A percentile compares a stretch with the other conserved stretches of the same genome.
These are phyloP conservation scores for Meleagris gallopavo DNA, from an alignment of 2,113 vertebrate species.

Conservation along the genomic window DNA sequence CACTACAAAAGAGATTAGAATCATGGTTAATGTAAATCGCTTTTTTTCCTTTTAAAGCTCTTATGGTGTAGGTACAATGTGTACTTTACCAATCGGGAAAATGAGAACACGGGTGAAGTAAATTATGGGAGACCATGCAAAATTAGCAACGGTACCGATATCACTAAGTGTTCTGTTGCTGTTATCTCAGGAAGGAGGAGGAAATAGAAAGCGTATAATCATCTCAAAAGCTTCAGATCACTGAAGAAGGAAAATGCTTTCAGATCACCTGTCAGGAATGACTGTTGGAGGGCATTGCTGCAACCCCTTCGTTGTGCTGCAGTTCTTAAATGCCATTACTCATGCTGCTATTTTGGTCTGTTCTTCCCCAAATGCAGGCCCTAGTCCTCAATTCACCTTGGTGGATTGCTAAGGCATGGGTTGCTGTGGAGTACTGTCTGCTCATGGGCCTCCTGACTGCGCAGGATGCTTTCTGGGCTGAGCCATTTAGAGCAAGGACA, in stretches of 20 bases:
- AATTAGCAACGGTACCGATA: conserved; percentile 30
- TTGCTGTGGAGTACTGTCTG: background rate
- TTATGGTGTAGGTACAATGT: conserved; percentile 19
- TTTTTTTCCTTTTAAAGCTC: conserved; percentile 32
- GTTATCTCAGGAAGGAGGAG: background rate
- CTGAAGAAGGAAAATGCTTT: background rate
- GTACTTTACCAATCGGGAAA: conserved; percentile 1
- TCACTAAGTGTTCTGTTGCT: background rate
- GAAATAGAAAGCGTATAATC: background rate
- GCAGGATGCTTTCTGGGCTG: background rate
- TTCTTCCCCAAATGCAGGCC: background rate
- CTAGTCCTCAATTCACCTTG: background rate
- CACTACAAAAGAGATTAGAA: conserved; percentile 13
- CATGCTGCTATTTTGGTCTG: background rate
- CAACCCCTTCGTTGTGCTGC: background rate
- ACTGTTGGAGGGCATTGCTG: background rate
- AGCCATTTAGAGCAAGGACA: background rate
- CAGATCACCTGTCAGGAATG: background rate
- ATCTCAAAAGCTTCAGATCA: conserved; percentile 30
- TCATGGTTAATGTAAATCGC: conserved; percentile 19
- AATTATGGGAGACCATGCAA: background rate
- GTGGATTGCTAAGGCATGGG: accelerated
- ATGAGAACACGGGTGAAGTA: background rate
- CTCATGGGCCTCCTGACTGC: background rate
- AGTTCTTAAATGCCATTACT: background rate